Percentiles rank a stretch among this genome's conserved stretches.
Conservation (phyloP, 2,113 vertebrate species). For the Petroica traversi region DNA sequence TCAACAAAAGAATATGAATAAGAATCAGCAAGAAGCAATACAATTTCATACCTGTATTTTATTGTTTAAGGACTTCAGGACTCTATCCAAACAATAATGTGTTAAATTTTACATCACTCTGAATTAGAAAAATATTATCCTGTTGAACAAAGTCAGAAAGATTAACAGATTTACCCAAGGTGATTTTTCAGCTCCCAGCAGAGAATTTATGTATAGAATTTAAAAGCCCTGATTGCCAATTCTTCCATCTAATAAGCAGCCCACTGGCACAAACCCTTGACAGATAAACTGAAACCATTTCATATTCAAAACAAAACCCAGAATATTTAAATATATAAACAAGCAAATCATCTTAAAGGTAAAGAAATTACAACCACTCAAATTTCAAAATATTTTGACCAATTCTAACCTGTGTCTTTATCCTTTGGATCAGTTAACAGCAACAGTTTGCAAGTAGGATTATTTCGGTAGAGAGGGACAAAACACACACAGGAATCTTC, state of each 20-base stretch:
- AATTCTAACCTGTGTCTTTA: slow-evolving; percentile 74
- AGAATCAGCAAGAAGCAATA: not conserved
- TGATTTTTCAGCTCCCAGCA: not conserved
- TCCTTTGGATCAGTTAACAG: slow-evolving; percentile 72
- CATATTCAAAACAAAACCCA: not conserved
- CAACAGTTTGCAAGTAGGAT: slow-evolving; percentile 62
- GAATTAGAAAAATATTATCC: not conserved
- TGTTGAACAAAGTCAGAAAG: not conserved
- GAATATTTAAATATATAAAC: not conserved
- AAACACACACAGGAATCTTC: slow-evolving; percentile 62
- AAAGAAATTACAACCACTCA: not conserved
- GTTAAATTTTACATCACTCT: not conserved
- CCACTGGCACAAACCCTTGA: not conserved
- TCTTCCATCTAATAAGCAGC: not conserved
- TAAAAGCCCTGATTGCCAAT: not conserved
- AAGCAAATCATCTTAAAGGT: not conserved
- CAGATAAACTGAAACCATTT: not conserved
- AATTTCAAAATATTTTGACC: not conserved
- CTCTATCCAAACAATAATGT: not conserved
- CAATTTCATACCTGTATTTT: not conserved
- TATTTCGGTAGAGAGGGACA: slow-evolving; percentile 65
- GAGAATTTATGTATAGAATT: not conserved
- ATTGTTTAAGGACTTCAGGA: not conserved
- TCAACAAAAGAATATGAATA: not conserved
- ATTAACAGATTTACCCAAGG: not conserved